Percentiles rank a stretch among this genome's conserved stretches.
Conservation (phyloP, 1,140 invertebrate genomes). For the Chymomyza costata region DNA sequence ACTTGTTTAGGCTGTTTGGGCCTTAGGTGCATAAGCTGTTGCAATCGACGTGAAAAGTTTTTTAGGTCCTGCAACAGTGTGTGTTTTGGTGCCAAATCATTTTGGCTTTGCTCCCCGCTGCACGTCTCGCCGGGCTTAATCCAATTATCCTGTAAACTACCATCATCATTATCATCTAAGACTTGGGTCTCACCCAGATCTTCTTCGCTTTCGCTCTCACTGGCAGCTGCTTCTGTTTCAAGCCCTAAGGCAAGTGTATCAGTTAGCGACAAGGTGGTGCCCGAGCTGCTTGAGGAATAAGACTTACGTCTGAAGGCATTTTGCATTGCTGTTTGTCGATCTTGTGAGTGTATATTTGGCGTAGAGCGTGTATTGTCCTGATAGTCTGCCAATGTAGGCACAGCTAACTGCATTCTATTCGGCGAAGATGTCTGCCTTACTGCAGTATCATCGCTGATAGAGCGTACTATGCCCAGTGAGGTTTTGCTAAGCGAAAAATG, state of each 20-base stretch:
- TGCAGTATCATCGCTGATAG: slow-evolving; percentile 76
- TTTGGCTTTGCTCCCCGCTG: slow-evolving; percentile 51
- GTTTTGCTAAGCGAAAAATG: slow-evolving; percentile 18
- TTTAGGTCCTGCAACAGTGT: slow-evolving; percentile 60
- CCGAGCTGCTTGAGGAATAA: slow-evolving; percentile 47
- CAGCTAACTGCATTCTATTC: slow-evolving; percentile 20
- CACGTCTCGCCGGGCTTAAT: slow-evolving; percentile 65
- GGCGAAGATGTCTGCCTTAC: slow-evolving; percentile 18
- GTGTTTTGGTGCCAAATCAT: slow-evolving; percentile 42
- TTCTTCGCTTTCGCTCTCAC: slow-evolving; percentile 29
- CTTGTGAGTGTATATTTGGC: slow-evolving; percentile 21
- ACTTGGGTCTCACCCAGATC: slow-evolving; percentile 42
- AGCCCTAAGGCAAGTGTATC: slow-evolving; percentile 19
- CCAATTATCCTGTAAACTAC: slow-evolving; percentile 60
- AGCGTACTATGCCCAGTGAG: slow-evolving; percentile 75
- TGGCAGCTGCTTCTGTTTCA: slow-evolving; percentile 44
- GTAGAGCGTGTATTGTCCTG: slow-evolving; percentile 49
- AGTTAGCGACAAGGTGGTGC: slow-evolving; percentile 41
- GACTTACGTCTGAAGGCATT: slow-evolving; percentile 34
- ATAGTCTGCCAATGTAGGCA: slow-evolving; percentile 37
- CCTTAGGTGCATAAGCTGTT: slow-evolving; percentile 45
- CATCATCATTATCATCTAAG: slow-evolving; percentile 36
- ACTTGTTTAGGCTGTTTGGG: slow-evolving; percentile 16
- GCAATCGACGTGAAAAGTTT: slow-evolving; percentile 52
- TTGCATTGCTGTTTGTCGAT: neutral